Evolutionary conservation across 2,888 invertebrate species (phyloP), one percentile per base, ranked within the genome.

Genomic region (Meteorus colon): DNA sequence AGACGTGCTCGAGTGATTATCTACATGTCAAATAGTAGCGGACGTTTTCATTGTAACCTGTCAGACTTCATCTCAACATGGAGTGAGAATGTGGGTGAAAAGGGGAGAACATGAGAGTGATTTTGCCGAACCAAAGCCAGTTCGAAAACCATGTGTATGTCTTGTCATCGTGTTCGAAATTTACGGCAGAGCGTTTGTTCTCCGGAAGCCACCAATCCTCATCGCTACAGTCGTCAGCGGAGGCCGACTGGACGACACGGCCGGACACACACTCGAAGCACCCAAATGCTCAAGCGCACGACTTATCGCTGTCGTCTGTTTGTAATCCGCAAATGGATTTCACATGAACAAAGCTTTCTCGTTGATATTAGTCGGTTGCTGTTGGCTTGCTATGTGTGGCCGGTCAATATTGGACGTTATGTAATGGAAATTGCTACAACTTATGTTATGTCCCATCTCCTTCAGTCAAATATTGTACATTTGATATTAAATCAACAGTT

Each of bases 271-370:
- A 45, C 19, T 66, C 41, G 27, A 55, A 55, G 19, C 55, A 55
- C 55, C 63, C 69, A 63, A 73, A 69, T 73, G 41, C 69, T 73
- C 55, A 31, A 66, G 66, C 63, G 68, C 67, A 67, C 69, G 69
- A 76, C 73, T 76, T 76, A 76, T 69, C 73, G 69, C 65, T 65
- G 34, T 59, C 41, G 45, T 65, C 48, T 55, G 19, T 55, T 55
- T 65, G 69, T 73, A 73, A 76, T 76, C 65, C 73, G 59, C 73
- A 76, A 76, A 73, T 76, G 73, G 73, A 76, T 68, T 73, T 55
- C 37, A 60, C 19, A 55, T 55, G 55, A 10, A 55, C 55, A 24
- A 48, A 24, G 29, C 31, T 45, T 31, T 62, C n/a, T 14, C 6
- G 41, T 72, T 45, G 62, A 72, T 72, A 62, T 72, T 27, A 45